These are phyloP conservation scores for Cyclophora albipunctata DNA, from an alignment of 2,888 invertebrate species.

Conservation along the genomic window DNA sequence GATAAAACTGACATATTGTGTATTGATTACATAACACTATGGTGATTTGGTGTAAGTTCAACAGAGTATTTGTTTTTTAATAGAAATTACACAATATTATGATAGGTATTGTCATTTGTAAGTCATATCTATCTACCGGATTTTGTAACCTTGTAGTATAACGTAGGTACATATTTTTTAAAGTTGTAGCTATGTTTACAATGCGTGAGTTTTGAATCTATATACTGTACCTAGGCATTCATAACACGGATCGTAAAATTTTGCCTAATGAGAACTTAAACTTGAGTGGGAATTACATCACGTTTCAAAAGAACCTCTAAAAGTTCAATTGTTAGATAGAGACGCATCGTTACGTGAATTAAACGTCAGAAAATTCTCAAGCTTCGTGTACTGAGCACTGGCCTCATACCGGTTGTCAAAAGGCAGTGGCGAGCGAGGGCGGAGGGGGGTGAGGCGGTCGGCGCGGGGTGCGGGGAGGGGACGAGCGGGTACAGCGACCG, in stretches of 20 bases:
- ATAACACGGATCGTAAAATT: conserved; percentile 5
- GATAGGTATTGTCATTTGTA: too few relatives aligned
- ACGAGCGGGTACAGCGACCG: conserved; percentile 66
- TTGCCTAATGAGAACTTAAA: conserved; percentile 7
- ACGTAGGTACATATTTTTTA: too few relatives aligned
- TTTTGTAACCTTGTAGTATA: too few relatives aligned
- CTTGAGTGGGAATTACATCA: conserved; percentile 29
- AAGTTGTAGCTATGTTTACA: too few relatives aligned
- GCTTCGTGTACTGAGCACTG: conserved; percentile 35
- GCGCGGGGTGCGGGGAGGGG: conserved; percentile 18
- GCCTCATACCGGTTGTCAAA: conserved; percentile 69
- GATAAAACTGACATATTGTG: conserved; percentile 12
- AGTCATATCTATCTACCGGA: too few relatives aligned
- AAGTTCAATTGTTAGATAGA: conserved; percentile 47
- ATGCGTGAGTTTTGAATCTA: too few relatives aligned
- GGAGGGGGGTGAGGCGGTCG: conserved; percentile 21
- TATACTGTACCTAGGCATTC: too few relatives aligned
- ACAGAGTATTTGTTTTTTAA: not conserved
- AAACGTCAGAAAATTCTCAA: conserved; percentile 69
- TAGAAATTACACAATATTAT: too few relatives aligned
- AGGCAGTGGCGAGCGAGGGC: conserved; percentile 37
- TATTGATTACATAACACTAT: conserved; percentile 11
- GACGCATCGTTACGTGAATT: conserved; percentile 61
- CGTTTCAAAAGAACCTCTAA: conserved; percentile 40
- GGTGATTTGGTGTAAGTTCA: conserved; percentile 1